Base-by-base conservation (phyloP, 2,888 invertebrate species). In the Volucella zonaria region DNA sequence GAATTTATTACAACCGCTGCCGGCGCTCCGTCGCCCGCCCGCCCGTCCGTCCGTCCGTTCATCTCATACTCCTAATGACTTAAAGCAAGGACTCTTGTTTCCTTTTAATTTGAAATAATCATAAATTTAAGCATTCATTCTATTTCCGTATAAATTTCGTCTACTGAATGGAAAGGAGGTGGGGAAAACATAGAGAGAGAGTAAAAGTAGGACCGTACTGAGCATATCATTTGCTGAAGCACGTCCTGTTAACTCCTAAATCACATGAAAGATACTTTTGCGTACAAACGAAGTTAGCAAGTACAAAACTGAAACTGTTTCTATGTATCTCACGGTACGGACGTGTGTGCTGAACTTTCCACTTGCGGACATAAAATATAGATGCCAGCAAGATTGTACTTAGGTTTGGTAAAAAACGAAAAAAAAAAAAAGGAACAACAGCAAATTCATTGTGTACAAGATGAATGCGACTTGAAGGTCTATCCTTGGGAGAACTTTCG, bases 41-140 rank as follows among this genome's bases (percentile, higher is more conserved):
- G 31, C 31, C 31, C 31, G 31, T 6, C 31, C 4, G 31, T 31
- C 31, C 31, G 6, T 31, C 6, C 31, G 31, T 31, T 31, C 31
- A 31, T 31, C 76, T 77, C 62, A 71, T 42, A 51, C 47, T 51
- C 56, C 67, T 81, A 85, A 85, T 85, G 85, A 85, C 81, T 77
- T 71, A 85, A 81, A 81, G 71, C 81, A 38, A 77, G 76, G 85
- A 64, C 62, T 62, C 85, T 81, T 77, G 85, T 91, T 90, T 90
- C 91, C 89, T 91, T 91, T 91, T 91, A 91, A 91, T 91, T 91
- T 91, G 91, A 91, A 91, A 91, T 90, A 90, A 89, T 90, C 91
- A 91, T 91, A 91, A 91, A 91, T 91, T 91, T 89, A 88, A 88
- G 89, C 89, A 90, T 89, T 91, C 90, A 90, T 91, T 90, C 88